Conservation (phyloP, 2,113 vertebrate genomes). For the Mola mola region DNA sequence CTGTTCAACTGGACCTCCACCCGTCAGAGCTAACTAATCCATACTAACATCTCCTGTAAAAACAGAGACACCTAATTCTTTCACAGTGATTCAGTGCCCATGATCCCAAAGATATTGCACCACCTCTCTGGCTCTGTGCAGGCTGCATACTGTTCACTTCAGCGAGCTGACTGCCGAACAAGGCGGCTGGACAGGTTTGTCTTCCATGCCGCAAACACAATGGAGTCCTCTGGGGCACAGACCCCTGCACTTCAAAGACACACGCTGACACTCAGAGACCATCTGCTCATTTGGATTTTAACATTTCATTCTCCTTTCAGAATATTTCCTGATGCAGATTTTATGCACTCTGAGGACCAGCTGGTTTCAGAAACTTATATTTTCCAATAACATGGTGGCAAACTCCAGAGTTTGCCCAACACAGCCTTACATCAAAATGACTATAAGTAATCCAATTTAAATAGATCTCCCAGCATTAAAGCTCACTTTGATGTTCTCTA, state of each 20-base stretch:
- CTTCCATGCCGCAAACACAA: slow-evolving; percentile 18
- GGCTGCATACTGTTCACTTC: not conserved
- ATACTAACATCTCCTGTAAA: slow-evolving; percentile 2
- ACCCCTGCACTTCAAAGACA: too few relatives aligned
- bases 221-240: not conserved
- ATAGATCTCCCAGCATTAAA: slow-evolving; percentile 6
- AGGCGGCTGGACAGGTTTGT: slow-evolving; percentile 48
- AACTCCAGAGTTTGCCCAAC: slow-evolving; percentile 9
- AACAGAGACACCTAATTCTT: slow-evolving; percentile 28
- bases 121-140: slow-evolving; percentile 5
- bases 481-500: slow-evolving; percentile 33
- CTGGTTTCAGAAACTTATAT: not conserved
- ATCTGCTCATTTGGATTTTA: too few relatives aligned
- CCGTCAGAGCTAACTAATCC: not conserved
- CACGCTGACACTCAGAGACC: too few relatives aligned
- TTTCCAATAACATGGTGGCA: slow-evolving; percentile 16
- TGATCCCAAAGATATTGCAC: slow-evolving; percentile 21
- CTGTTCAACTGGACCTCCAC: not conserved
- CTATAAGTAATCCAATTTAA: slow-evolving; percentile 31
- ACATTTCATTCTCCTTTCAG: too few relatives aligned
- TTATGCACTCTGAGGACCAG: too few relatives aligned
- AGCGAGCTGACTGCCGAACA: slow-evolving; percentile 7
- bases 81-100: slow-evolving; percentile 33
- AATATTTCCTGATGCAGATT: too few relatives aligned
- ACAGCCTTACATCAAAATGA: slow-evolving; percentile 25